phyloP scores from a whole-genome alignment of 2,888 invertebrate species.

The Vanessa cardui region DNA sequence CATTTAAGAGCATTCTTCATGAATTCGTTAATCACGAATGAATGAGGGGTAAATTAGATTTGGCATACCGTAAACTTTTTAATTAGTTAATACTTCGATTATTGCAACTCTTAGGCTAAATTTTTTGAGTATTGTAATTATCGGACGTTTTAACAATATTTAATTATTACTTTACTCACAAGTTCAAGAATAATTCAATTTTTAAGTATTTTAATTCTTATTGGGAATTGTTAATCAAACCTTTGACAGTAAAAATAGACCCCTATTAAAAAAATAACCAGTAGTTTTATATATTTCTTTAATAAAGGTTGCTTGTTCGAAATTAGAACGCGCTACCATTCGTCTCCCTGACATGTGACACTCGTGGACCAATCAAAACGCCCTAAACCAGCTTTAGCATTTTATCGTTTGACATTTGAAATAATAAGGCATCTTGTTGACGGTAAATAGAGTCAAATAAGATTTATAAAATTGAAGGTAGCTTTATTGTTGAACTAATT shows the following conservation, averaged over 20 bases:
- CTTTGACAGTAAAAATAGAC: no score
- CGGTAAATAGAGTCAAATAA: background rate
- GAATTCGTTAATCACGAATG: slow-evolving; percentile 53
- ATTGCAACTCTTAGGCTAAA: slow-evolving; percentile 26
- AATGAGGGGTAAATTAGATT: slow-evolving; percentile 38
- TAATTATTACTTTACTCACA: no score
- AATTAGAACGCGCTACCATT: slow-evolving; percentile 50
- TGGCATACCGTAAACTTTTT: slow-evolving; percentile 37
- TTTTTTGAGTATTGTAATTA: slow-evolving; percentile 18
- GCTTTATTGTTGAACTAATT: no score
- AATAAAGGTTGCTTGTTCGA: slow-evolving; percentile 43
- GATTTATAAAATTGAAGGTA: background rate
- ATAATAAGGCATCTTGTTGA: background rate
- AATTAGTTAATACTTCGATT: slow-evolving; percentile 39
- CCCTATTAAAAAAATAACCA: no score
- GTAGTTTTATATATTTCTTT: no score
- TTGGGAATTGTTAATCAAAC: no score
- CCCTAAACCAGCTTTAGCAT: slow-evolving; percentile 10
- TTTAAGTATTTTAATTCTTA: no score
- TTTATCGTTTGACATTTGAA: slow-evolving; percentile 7
- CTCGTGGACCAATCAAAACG: slow-evolving; percentile 49
- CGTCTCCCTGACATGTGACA: slow-evolving; percentile 50
- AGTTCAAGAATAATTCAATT: no score
- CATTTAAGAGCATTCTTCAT: slow-evolving; percentile 59
- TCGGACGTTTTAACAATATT: no score